Conservation (phyloP, 2,797 vertebrate genomes). For the Sciurus vulgaris region DNA sequence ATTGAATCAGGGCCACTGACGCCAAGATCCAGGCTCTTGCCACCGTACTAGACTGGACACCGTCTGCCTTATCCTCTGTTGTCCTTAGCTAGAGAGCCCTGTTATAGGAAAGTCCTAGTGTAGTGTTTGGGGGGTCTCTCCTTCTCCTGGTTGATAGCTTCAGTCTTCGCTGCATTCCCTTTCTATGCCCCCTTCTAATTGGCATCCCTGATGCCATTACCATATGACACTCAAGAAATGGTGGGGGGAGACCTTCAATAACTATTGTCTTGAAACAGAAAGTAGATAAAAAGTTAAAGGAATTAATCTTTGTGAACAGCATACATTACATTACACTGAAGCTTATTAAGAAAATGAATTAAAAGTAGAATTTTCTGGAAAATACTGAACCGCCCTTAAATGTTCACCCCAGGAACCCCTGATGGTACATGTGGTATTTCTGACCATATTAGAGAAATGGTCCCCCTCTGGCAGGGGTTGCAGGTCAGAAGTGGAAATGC, state of each 20-base stretch:
- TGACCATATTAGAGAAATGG: background rate
- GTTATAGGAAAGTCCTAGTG: background rate
- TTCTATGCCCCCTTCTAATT: background rate
- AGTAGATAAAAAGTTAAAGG: slow-evolving; percentile 16
- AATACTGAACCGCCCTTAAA: background rate
- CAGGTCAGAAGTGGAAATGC: background rate
- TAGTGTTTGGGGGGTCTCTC: background rate
- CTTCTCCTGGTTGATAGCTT: background rate
- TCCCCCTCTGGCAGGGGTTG: background rate
- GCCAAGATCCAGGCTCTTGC: background rate
- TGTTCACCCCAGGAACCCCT: background rate
- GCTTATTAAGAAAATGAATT: slow-evolving; percentile 22
- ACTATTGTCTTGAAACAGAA: slow-evolving; percentile 23
- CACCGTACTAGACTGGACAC: background rate
- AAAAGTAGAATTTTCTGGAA: slow-evolving; percentile 10
- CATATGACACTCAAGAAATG: background rate
- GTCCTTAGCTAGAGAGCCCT: background rate
- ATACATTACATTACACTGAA: background rate
- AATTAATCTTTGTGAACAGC: background rate
- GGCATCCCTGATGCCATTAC: too few species aligned
- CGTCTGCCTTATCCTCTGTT: background rate
- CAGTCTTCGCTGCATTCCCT: too few species aligned
- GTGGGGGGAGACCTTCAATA: background rate
- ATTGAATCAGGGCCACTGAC: background rate
- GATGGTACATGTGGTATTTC: background rate